Base-by-base conservation (phyloP, 2,888 invertebrate genomes). In the Nomada fucata region DNA sequence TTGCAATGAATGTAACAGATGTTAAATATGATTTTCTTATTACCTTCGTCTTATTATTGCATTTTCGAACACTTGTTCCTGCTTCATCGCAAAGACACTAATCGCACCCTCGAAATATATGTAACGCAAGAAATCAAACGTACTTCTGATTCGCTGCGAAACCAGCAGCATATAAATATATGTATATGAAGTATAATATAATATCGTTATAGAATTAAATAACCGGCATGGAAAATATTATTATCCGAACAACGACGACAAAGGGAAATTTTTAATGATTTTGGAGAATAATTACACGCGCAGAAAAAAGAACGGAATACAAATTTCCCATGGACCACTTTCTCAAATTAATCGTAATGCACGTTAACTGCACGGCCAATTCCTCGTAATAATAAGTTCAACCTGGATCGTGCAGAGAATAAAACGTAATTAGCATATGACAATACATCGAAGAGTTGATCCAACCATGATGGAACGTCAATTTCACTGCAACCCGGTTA, bases 401-500 rank as follows among this genome's bases (percentile, higher is more conserved):
- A n/a, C 2, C 9, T 2, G n/a, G 52, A 10, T 10, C n/a, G 44
- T 23, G 42, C 20, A 9, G 15, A 42, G 55, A 57, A 44, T 68
- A 57, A 68, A 68, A 36, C 3, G 10, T 57, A 57, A 57, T 61
- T 26, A 42, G 11, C 11, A 52, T 61, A 52, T 52, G 36, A 61
- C 61, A 71, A 52, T 52, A 7, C 5, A 18, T 2, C 15, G 20
- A 15, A 7, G 2, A 3, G 13, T 60, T 10, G 15, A 10, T 18
- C 20, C 11, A 42, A 60, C 52, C 15, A 18, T 18, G 47, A 50
- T 15, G 23, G 42, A 42, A 26, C 42, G 42, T 52, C 50, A 23
- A 72, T 59, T 72, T 42, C 50, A 20, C 18, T 36, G 36, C 23
- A 36, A n/a, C 13, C 10, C 55, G 47, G 71, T 76, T 71, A 63